Percentiles rank a stretch among this genome's conserved stretches.
Evolutionary conservation across 2,113 vertebrate genomes (phyloP).

Genomic region (Morone chrysops): DNA sequence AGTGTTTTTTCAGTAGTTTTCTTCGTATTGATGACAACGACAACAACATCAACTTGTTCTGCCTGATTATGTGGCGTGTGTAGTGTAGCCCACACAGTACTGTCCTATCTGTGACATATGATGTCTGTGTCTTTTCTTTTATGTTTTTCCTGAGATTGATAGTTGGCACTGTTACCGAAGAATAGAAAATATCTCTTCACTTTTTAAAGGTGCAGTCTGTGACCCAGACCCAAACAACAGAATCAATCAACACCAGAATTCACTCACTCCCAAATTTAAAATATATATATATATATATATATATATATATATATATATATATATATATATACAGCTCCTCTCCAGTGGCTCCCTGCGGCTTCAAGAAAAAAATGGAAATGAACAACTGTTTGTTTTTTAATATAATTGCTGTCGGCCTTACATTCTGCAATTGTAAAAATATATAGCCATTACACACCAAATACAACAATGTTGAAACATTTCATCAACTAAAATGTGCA

Average conservation of each 20-base stretch:
- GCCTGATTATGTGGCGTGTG: neutral
- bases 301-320: too few species aligned
- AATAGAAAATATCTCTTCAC: neutral
- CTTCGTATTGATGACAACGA: constrained; percentile 13
- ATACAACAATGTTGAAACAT: too few species aligned
- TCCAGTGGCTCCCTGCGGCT: too few species aligned
- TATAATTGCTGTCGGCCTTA: neutral
- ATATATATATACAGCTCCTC: too few species aligned
- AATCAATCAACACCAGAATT: neutral
- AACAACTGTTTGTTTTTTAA: too few species aligned
- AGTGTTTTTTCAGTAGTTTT: constrained; percentile 17
- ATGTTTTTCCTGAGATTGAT: neutral
- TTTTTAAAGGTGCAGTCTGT: neutral
- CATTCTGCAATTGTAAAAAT: too few species aligned
- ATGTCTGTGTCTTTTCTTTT: neutral
- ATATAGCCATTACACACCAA: too few species aligned
- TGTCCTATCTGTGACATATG: neutral
- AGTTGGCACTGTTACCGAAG: neutral
- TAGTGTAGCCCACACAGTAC: neutral
- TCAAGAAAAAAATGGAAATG: too few species aligned
- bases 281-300: too few species aligned
- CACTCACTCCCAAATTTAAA: neutral
- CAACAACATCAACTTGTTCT: constrained; percentile 32
- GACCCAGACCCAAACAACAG: neutral
- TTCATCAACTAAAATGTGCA: too few species aligned